phyloP scores from a whole-genome alignment of 2,797 vertebrate genomes.

The Catamblyrhynchus diadema region DNA sequence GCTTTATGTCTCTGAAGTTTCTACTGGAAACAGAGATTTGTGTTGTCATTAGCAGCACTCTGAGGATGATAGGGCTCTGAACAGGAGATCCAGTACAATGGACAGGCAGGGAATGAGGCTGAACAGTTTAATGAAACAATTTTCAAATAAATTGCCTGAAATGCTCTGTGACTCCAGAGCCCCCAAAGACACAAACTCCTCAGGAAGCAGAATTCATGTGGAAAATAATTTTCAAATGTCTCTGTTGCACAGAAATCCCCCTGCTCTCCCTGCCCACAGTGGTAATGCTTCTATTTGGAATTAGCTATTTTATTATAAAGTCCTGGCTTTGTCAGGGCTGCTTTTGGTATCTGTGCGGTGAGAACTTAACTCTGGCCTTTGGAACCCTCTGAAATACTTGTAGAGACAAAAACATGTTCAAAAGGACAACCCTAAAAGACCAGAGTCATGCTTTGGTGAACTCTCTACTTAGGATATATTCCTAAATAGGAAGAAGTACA shows the following conservation, averaged over 20 bases:
- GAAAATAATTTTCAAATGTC: neutral
- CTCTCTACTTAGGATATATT: neutral
- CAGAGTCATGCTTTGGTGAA: neutral
- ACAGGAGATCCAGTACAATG: neutral
- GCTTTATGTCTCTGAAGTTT: neutral
- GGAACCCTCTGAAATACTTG: neutral
- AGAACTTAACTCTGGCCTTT: neutral
- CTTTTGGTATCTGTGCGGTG: neutral
- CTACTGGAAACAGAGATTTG: neutral
- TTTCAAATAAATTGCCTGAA: neutral
- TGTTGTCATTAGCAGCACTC: neutral
- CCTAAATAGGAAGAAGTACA: neutral
- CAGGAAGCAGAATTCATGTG: neutral
- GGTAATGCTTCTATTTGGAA: neutral
- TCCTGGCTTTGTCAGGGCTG: neutral
- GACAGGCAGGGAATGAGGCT: slow-evolving; percentile 5
- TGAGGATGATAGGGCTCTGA: neutral
- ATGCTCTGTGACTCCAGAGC: neutral
- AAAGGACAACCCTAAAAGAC: neutral
- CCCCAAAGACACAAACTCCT: neutral
- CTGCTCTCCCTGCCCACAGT: neutral
- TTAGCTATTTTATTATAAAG: neutral
- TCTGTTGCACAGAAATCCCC: neutral
- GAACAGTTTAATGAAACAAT: neutral
- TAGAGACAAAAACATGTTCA: fast-evolving